Conservation (phyloP, 2,113 vertebrate species). For the Catharus fuscescens region DNA sequence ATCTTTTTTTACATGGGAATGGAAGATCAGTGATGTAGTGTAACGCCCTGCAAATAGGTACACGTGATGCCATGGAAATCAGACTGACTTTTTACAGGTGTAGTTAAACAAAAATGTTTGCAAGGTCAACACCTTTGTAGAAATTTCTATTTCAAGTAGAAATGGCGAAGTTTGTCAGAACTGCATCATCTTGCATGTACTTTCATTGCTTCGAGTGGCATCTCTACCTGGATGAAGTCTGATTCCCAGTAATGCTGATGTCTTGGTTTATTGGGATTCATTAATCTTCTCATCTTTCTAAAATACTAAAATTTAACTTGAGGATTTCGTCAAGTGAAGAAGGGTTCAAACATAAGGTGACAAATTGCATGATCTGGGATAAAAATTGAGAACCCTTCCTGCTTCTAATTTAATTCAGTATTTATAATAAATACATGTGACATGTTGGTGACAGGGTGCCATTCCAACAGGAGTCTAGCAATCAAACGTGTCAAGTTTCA, state of each 20-base stretch:
- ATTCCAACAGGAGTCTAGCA: neutral
- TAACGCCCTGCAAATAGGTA: neutral
- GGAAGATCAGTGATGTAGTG: neutral
- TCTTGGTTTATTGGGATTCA: neutral
- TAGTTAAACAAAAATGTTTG: neutral
- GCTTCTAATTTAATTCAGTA: neutral
- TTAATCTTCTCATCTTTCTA: neutral
- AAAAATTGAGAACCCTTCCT: neutral
- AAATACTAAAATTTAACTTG: neutral
- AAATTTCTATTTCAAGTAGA: neutral
- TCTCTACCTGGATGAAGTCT: neutral
- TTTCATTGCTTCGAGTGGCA: neutral
- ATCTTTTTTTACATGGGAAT: neutral
- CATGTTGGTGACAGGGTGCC: neutral
- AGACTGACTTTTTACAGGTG: neutral
- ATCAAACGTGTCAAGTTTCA: neutral
- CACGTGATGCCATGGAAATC: neutral
- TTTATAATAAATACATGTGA: neutral
- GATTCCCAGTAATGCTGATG: neutral
- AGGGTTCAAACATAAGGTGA: neutral
- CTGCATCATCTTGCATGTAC: neutral
- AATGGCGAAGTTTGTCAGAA: neutral
- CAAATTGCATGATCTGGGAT: neutral
- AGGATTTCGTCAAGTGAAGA: neutral
- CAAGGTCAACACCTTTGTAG: neutral